Percentiles rank a stretch among this genome's conserved stretches.
phyloP scores from a whole-genome alignment of 2,113 vertebrate species.

The Plectropomus leopardus region DNA sequence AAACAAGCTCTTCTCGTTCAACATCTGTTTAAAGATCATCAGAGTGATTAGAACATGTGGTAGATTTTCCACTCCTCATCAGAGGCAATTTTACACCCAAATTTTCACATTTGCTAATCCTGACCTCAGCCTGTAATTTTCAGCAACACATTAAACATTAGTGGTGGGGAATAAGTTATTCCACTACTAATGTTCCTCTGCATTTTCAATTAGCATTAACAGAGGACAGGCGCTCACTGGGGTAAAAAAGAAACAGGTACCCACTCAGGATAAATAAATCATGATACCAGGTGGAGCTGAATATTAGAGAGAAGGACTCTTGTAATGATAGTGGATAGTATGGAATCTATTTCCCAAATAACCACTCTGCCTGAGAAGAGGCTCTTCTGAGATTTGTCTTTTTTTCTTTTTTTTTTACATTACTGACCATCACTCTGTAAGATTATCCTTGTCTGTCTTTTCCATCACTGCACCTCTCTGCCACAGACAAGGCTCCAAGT shows the following conservation, averaged over 20 bases:
- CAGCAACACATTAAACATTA: conserved; percentile 7
- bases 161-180: conserved; percentile 9
- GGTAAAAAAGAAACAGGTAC: conserved; percentile 21
- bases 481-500: conserved; percentile 68
- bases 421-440: conserved; percentile 72
- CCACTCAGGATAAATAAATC: conserved; percentile 53
- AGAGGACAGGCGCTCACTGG: conserved; percentile 32
- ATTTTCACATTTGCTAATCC: conserved; percentile 39
- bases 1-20: conserved; percentile 46
- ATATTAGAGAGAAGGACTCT: conserved; percentile 48
- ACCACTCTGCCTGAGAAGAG: conserved; percentile 52
- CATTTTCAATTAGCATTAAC: conserved; percentile 51
- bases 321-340: conserved; percentile 50
- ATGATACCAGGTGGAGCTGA: conserved; percentile 46
- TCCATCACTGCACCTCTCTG: conserved; percentile 63
- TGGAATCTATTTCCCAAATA: conserved; percentile 71
- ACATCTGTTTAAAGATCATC: conserved; percentile 66
- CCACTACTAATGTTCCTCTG: conserved; percentile 22
- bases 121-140: conserved; percentile 40
- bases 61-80: conserved; percentile 34
- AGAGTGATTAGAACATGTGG: conserved; percentile 44
- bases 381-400: conserved; percentile 61
- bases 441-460: conserved; percentile 65
- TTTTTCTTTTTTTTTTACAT: conserved; percentile 75
- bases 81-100: conserved; percentile 33